These are phyloP conservation scores for Dysmachus trigonus DNA, from an alignment of 2,888 invertebrate species.

Conservation along the genomic window DNA sequence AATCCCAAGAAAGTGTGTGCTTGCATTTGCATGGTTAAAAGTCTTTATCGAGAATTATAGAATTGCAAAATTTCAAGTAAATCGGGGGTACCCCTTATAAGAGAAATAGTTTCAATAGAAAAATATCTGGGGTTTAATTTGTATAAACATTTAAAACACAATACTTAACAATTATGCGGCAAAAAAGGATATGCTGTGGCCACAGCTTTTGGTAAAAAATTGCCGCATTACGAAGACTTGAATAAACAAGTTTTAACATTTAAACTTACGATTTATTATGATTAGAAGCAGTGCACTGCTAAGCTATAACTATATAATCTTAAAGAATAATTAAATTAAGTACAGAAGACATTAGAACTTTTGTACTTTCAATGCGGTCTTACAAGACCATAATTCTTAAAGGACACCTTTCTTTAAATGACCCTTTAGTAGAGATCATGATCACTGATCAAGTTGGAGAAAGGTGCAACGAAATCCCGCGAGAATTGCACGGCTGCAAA, in stretches of 20 bases:
- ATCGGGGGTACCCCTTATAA: too few species aligned
- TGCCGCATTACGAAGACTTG: neutral
- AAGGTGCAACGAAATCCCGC: neutral
- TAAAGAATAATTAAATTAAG: neutral
- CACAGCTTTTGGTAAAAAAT: neutral
- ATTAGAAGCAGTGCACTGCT: neutral
- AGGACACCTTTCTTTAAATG: neutral
- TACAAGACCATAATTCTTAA: neutral
- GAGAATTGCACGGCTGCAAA: neutral
- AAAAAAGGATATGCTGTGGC: neutral
- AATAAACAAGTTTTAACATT: too few species aligned
- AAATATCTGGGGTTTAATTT: too few species aligned
- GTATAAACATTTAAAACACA: neutral
- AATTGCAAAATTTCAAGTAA: too few species aligned
- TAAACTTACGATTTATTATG: too few species aligned
- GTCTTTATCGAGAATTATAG: neutral
- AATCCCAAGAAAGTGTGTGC: too few species aligned
- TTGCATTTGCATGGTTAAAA: neutral
- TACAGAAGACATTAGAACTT: neutral
- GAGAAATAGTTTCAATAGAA: too few species aligned
- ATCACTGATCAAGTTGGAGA: neutral
- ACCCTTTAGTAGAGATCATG: neutral
- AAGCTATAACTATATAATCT: too few species aligned
- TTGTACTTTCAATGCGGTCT: neutral
- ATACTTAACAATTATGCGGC: neutral